phyloP scores from a whole-genome alignment of 2,888 invertebrate genomes.

The Tachina fera region DNA sequence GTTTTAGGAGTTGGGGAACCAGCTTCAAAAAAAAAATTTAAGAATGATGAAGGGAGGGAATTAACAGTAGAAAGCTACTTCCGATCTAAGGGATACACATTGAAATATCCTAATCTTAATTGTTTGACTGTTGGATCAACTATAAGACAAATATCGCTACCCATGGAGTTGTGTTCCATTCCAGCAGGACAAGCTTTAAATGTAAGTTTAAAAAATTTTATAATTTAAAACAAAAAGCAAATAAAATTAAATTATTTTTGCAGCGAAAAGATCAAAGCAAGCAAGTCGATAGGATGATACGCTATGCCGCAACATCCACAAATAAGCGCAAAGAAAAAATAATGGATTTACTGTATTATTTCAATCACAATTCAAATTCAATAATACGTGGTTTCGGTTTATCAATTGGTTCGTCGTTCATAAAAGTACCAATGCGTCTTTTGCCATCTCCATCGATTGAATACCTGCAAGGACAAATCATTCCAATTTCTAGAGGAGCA shows the following conservation, averaged over 20 bases:
- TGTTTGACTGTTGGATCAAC: slow-evolving; percentile 91
- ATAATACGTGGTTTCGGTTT: slow-evolving; percentile 92
- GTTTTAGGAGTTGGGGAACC: slow-evolving; percentile 75
- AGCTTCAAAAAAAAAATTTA: slow-evolving; percentile 82
- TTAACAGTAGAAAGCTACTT: slow-evolving; percentile 83
- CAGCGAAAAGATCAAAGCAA: slow-evolving; percentile 89
- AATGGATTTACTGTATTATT: slow-evolving; percentile 83
- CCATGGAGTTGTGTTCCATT: slow-evolving; percentile 92
- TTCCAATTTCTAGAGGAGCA: slow-evolving; percentile 74
- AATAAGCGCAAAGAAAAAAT: slow-evolving; percentile 91
- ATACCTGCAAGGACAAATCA: slow-evolving; percentile 82
- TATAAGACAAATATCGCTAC: slow-evolving; percentile 89
- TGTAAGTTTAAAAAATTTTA: slow-evolving; percentile 77
- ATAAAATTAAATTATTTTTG: neutral
- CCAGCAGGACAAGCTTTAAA: slow-evolving; percentile 89
- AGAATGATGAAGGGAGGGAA: slow-evolving; percentile 73
- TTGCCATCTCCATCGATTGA: slow-evolving; percentile 89
- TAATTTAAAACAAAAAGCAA: neutral
- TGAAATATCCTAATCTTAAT: slow-evolving; percentile 88
- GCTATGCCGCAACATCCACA: slow-evolving; percentile 92
- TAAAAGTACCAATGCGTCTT: slow-evolving; percentile 90
- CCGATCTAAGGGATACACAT: slow-evolving; percentile 72
- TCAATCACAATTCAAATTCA: slow-evolving; percentile 80
- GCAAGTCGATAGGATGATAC: slow-evolving; percentile 95
- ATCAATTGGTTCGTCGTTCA: slow-evolving; percentile 89